Evolutionary conservation across 2,113 vertebrate species (phyloP).

Genomic region (Osmerus mordax): DNA sequence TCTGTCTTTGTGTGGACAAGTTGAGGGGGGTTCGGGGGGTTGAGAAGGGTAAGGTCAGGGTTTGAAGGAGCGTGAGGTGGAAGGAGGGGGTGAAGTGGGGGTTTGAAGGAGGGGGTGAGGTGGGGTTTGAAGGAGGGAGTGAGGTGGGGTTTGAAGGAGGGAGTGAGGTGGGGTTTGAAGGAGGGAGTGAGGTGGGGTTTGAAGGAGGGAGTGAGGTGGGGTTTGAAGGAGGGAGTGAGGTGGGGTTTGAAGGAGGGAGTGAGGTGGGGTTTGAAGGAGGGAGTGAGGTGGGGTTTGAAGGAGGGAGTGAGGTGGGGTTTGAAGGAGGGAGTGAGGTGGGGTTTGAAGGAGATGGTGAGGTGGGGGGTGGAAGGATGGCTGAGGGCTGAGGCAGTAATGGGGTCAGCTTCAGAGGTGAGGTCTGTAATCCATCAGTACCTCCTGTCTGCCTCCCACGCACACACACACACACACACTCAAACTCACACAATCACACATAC

Average conservation of each 20-base stretch:
- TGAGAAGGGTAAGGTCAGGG: slow-evolving; percentile 28
- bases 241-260: too few species aligned
- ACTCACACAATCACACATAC: slow-evolving; percentile 21
- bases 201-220: slow-evolving; percentile 6
- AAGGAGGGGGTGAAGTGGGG: slow-evolving; percentile 11
- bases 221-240: not conserved
- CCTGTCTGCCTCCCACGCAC: slow-evolving; percentile 47
- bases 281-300: slow-evolving; percentile 24
- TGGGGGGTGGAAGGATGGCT: slow-evolving; percentile 18
- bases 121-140: not conserved
- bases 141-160: too few species aligned
- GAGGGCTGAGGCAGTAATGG: slow-evolving; percentile 62
- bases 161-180: slow-evolving; percentile 31
- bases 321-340: slow-evolving; percentile 6
- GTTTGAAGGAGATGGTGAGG: not conserved
- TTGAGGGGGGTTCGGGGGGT: slow-evolving; percentile 46
- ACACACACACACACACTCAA: not conserved
- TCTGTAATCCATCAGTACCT: slow-evolving; percentile 67
- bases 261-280: not conserved
- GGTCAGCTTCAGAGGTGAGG: slow-evolving; percentile 66
- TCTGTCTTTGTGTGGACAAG: not conserved
- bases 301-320: not conserved
- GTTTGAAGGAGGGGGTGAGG: not conserved
- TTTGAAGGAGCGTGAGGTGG: slow-evolving; percentile 13
- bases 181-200: not conserved